A percentile compares a stretch with the other conserved stretches of the same genome.
These are phyloP conservation scores for Leptinotarsa undecemlineata DNA, from an alignment of 1,140 invertebrate species.

Conservation along the genomic window DNA sequence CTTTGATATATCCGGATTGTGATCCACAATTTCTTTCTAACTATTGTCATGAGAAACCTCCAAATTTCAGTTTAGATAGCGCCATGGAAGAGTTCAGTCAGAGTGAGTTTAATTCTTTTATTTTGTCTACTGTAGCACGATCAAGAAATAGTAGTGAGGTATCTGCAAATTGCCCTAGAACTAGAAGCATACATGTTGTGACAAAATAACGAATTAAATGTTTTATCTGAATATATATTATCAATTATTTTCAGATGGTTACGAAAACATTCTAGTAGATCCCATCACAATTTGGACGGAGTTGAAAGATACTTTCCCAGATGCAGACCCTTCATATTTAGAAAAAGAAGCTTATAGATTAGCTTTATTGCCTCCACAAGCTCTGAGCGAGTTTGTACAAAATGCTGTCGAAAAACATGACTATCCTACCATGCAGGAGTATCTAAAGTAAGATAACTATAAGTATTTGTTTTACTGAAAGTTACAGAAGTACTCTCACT, in stretches of 20 bases:
- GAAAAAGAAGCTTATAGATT: slow-evolving; percentile 49
- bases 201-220: no score
- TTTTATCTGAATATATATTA: background rate
- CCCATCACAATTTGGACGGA: slow-evolving; percentile 51
- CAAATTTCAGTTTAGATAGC: slow-evolving; percentile 31
- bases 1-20: slow-evolving; percentile 51
- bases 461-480: no score
- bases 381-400: slow-evolving; percentile 53
- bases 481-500: no score
- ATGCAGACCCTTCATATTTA: slow-evolving; percentile 62
- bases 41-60: slow-evolving; percentile 48
- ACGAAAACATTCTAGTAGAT: slow-evolving; percentile 32
- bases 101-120: slow-evolving; percentile 24
- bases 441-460: slow-evolving; percentile 43
- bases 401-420: slow-evolving; percentile 54
- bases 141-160: no score
- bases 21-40: slow-evolving; percentile 51
- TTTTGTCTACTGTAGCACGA: no score
- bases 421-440: slow-evolving; percentile 62
- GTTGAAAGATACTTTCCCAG: slow-evolving; percentile 53
- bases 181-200: no score
- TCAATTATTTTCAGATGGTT: slow-evolving; percentile 19
- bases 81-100: slow-evolving; percentile 47
- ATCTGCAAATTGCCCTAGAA: no score
- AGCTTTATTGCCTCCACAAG: slow-evolving; percentile 37